Conservation (phyloP, 64 coral and sea anemone species). For the Platygyra sinensis region DNA sequence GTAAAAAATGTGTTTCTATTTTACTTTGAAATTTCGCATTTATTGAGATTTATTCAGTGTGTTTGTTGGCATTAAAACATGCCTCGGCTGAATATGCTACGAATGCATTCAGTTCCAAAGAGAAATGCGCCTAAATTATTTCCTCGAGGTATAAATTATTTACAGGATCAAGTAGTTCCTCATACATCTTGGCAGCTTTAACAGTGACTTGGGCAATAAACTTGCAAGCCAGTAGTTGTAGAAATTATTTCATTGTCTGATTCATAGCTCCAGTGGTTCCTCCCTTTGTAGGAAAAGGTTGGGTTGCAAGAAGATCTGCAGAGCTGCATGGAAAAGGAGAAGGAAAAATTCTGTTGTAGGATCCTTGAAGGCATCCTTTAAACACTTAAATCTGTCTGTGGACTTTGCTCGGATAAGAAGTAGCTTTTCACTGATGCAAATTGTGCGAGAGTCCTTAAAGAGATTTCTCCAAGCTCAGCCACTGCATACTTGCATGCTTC, state of each 20-base stretch:
- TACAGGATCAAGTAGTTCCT: slow-evolving; percentile 36
- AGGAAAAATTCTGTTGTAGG: slow-evolving; percentile 52
- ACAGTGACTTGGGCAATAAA: slow-evolving; percentile 38
- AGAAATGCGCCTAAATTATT: too few relatives aligned
- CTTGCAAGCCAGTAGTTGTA: slow-evolving; percentile 27
- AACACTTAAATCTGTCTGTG: slow-evolving; percentile 1
- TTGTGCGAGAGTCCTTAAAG: not conserved
- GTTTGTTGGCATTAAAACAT: too few relatives aligned
- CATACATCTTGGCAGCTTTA: not conserved
- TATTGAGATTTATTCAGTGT: too few relatives aligned
- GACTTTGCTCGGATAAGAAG: slow-evolving; percentile 18
- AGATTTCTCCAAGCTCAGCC: not conserved
- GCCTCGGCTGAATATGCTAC: too few relatives aligned
- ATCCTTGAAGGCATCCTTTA: slow-evolving; percentile 3
- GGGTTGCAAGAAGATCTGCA: slow-evolving; percentile 15
- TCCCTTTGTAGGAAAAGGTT: slow-evolving; percentile 20
- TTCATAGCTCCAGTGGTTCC: slow-evolving; percentile 18
- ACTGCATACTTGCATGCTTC: not conserved
- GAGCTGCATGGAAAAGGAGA: slow-evolving; percentile 37
- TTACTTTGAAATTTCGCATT: too few relatives aligned
- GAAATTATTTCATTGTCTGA: slow-evolving; percentile 37
- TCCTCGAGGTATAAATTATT: slow-evolving; percentile 23
- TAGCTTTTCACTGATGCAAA: not conserved
- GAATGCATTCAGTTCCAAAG: too few relatives aligned
- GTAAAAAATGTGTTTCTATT: too few relatives aligned